Base-by-base conservation (phyloP, 2,888 invertebrate genomes). In the Calliopum simillimum region DNA sequence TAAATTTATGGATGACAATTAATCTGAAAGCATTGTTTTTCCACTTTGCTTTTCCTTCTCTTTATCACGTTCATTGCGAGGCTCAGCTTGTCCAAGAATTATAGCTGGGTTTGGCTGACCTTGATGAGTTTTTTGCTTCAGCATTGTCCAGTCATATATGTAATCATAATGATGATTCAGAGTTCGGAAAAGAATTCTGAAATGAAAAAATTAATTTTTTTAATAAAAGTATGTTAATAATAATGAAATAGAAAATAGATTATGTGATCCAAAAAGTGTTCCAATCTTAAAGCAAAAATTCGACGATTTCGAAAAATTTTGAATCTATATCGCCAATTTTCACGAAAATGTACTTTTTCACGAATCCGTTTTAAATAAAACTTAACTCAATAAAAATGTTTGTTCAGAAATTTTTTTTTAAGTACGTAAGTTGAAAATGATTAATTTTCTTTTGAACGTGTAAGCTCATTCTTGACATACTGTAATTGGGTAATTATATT, bases 131-230 rank as follows among this genome's bases (percentile, higher is more conserved):
- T 97, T 97, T 88, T 99, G 98, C 85, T 98, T 97, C 86, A 99
- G 90, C 93, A 98, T 95, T 82, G 98, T 99, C 99, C 99, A 99
- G 89, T 99, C 99, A 88, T 99, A 99, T 82, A 95, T 96, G 89
- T 98, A 98, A 89, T 99, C 98, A 88, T 98, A 98, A 88, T 98
- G 97, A 88, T 99, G 98, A 89, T 98, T 99, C 85, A 99, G 91
- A 79, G 99, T 99, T 87, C 99, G 95, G 91, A 99, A 99, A 86
- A 99, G 90, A 87, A 99, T 99, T 87, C 99, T 95, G 91, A 96
- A 98, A 75, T 63, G 62, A 73, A 58, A 59, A 49, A 43, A 73
- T 13, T 41, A n/a, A 6, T 44, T 33, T 6, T 33, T 33, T 8
- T 8, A 33, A 33, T 25, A 23, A 56, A 14, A 23, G 14, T 12